Percentiles rank a stretch among this genome's conserved stretches.
Evolutionary conservation across 2,797 vertebrate species (phyloP).

Genomic region (Sibirionetta formosa): DNA sequence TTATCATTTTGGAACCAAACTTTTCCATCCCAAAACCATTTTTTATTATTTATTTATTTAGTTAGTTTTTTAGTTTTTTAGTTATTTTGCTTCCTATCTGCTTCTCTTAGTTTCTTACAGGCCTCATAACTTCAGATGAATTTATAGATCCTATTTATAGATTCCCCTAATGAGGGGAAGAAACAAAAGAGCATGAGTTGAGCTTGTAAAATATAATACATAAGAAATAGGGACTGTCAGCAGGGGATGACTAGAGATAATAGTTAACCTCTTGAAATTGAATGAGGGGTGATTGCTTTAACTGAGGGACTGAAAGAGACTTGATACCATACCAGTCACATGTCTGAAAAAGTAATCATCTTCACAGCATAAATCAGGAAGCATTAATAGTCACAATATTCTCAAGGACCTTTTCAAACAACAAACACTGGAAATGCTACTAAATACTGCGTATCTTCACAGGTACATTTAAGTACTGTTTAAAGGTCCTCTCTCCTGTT

Average conservation of each 20-base stretch:
- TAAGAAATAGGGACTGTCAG: background rate
- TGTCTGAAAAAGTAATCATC: constrained; percentile 13
- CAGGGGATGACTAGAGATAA: background rate
- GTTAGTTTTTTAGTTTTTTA: background rate
- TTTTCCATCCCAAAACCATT: background rate
- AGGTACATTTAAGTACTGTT: background rate
- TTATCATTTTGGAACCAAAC: background rate
- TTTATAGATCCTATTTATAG: background rate
- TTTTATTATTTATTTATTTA: background rate
- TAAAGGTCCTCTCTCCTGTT: background rate
- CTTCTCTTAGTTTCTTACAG: background rate
- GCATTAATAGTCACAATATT: background rate
- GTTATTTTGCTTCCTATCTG: background rate
- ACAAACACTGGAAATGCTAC: background rate
- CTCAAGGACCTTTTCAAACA: background rate
- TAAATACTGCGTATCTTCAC: background rate
- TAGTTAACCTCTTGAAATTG: background rate
- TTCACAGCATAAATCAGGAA: background rate
- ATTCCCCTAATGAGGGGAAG: background rate
- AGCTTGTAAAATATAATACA: background rate
- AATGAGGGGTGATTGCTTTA: background rate
- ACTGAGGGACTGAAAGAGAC: background rate
- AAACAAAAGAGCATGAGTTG: background rate
- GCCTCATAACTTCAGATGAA: background rate
- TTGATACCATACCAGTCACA: background rate